A percentile compares a stretch with the other conserved stretches of the same genome.
Conservation (phyloP, 1,140 invertebrate genomes). For the Yoshiicerus persimilis region DNA sequence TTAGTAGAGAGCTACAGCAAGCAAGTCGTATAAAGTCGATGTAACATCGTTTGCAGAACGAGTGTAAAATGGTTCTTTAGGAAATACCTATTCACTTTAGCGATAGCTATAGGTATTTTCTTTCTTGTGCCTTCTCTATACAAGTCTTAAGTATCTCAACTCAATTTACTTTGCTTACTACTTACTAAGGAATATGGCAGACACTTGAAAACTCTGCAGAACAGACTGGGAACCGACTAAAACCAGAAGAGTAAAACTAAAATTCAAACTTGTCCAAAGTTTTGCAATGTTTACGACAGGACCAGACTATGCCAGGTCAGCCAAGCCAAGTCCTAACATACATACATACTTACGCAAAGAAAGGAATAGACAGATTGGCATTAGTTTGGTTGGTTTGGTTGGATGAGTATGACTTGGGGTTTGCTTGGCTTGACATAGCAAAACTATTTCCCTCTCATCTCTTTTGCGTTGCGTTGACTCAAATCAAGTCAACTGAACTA, state of each 20-base stretch:
- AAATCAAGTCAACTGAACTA: neutral
- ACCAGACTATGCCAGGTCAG: neutral
- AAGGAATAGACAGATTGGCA: conserved; percentile 16
- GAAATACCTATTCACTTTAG: neutral
- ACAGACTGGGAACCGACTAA: neutral
- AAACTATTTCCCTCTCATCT: neutral
- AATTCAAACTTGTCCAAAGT: conserved; percentile 1
- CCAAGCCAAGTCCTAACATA: neutral
- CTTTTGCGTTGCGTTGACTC: neutral
- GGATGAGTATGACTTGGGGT: neutral
- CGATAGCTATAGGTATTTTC: neutral
- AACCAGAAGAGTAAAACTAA: neutral
- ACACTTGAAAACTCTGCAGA: neutral
- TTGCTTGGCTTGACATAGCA: neutral
- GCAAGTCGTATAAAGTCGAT: neutral
- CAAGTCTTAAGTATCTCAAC: neutral
- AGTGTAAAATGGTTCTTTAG: neutral
- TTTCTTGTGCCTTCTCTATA: neutral
- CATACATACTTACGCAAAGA: neutral
- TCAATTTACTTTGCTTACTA: neutral
- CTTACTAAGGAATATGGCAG: neutral
- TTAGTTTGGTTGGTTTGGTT: conserved; percentile 3
- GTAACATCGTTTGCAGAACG: neutral
- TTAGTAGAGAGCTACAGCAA: too few species aligned
- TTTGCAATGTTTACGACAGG: neutral